These are phyloP conservation scores for Gila orcuttii DNA, from an alignment of 2,113 vertebrate genomes.

Conservation along the genomic window DNA sequence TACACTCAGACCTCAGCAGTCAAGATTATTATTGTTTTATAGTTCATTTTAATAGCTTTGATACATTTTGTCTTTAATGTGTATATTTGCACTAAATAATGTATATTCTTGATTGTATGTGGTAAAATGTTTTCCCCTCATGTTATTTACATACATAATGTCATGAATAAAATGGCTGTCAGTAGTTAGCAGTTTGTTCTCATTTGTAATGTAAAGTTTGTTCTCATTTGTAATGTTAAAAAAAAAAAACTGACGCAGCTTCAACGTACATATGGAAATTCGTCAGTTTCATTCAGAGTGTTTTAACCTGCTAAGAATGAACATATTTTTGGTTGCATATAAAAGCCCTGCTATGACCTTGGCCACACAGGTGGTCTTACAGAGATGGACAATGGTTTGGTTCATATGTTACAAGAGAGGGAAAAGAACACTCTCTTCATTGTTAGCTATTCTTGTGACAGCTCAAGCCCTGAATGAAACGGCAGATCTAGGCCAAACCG, in stretches of 20 bases:
- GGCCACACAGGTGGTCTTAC: slow-evolving; percentile 1
- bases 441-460: slow-evolving; percentile 31
- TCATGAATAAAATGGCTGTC: neutral
- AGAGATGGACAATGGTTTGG: slow-evolving; percentile 21
- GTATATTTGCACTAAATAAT: neutral
- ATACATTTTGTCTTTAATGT: neutral
- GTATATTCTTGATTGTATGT: neutral
- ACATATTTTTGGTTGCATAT: neutral
- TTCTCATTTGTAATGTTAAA: too few relatives aligned
- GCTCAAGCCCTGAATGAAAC: slow-evolving; percentile 34
- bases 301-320: neutral
- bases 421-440: slow-evolving; percentile 5
- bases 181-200: neutral
- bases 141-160: neutral
- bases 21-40: slow-evolving; percentile 4
- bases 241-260: neutral
- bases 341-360: slow-evolving; percentile 9
- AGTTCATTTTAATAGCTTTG: neutral
- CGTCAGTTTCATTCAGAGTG: neutral
- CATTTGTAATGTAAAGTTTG: neutral
- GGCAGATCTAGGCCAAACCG: slow-evolving; percentile 64
- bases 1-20: neutral
- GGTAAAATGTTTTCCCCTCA: neutral
- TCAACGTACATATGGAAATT: neutral
- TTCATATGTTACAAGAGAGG: slow-evolving; percentile 1